phyloP scores from a whole-genome alignment of 2,113 vertebrate genomes.

The Platichthys stellatus region DNA sequence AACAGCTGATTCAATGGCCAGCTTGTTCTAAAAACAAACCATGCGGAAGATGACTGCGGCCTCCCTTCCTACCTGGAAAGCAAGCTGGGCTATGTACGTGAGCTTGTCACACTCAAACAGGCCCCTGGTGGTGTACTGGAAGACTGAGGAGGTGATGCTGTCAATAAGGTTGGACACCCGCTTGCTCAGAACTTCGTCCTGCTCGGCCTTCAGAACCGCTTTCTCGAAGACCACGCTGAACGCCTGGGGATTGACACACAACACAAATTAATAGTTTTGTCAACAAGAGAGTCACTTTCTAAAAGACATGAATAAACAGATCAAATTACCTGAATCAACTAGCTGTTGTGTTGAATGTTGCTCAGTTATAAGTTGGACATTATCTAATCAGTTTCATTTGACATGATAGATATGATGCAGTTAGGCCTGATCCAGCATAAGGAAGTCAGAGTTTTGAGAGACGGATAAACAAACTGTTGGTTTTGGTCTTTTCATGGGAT shows the following conservation, averaged over 20 bases:
- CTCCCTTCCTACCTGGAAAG: conserved; percentile 89
- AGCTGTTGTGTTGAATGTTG: background rate
- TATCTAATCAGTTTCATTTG: background rate
- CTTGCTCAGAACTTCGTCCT: conserved; percentile 81
- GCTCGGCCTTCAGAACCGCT: conserved; percentile 86
- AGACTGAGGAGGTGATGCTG: conserved; percentile 92
- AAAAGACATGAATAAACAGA: no score
- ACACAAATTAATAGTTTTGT: background rate
- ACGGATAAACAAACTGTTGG: background rate
- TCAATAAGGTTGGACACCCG: conserved; percentile 89
- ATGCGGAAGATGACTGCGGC: conserved; percentile 41
- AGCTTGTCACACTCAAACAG: conserved; percentile 95
- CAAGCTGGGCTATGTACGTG: conserved; percentile 90
- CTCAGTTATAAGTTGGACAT: background rate
- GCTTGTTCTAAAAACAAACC: conserved; percentile 39
- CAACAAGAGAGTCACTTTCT: background rate
- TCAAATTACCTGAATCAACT: no score
- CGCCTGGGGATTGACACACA: conserved; percentile 77
- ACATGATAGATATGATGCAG: background rate
- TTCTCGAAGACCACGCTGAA: conserved; percentile 93
- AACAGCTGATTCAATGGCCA: conserved; percentile 25
- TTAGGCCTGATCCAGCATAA: background rate
- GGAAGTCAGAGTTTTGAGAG: background rate
- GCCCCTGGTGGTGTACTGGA: conserved; percentile 91
- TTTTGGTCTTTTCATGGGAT: background rate